A percentile compares a stretch with the other conserved stretches of the same genome.
Evolutionary conservation across 2,113 vertebrate species (phyloP).

Genomic region (Phrynosoma platyrhinos): DNA sequence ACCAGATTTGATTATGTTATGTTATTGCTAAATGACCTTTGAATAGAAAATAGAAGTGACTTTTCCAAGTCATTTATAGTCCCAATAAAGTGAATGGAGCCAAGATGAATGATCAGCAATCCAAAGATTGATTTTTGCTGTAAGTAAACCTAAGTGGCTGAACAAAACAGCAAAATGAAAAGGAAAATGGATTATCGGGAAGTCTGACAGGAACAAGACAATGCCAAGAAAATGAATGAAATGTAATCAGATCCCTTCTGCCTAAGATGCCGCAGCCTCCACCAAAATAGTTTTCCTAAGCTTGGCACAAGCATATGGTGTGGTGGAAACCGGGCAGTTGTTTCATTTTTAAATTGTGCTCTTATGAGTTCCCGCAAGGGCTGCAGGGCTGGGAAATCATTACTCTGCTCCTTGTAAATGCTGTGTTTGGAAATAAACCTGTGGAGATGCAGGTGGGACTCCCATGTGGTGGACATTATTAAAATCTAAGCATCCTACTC

Average conservation of each 20-base stretch:
- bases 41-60: slow-evolving; percentile 62
- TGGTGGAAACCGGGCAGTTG: neutral
- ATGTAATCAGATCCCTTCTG: slow-evolving; percentile 67
- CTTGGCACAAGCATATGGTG: slow-evolving; percentile 31
- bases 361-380: neutral
- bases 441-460: neutral
- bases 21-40: slow-evolving; percentile 65
- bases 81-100: slow-evolving; percentile 58
- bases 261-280: slow-evolving; percentile 51
- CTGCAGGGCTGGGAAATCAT: neutral
- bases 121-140: slow-evolving; percentile 61
- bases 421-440: neutral
- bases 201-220: slow-evolving; percentile 69
- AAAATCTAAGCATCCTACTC: neutral
- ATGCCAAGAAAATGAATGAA: slow-evolving; percentile 69
- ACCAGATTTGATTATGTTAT: slow-evolving; percentile 48
- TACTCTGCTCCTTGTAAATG: slow-evolving; percentile 8
- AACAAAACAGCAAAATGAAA: slow-evolving; percentile 62
- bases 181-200: slow-evolving; percentile 71
- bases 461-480: neutral
- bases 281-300: slow-evolving; percentile 49
- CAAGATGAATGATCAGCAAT: slow-evolving; percentile 66
- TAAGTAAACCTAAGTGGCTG: slow-evolving; percentile 62
- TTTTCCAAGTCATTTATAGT: slow-evolving; percentile 64
- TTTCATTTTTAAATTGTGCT: slow-evolving; percentile 12